These are phyloP conservation scores for Apomyelois bistriatella DNA, from an alignment of 2,888 invertebrate species.

Conservation along the genomic window DNA sequence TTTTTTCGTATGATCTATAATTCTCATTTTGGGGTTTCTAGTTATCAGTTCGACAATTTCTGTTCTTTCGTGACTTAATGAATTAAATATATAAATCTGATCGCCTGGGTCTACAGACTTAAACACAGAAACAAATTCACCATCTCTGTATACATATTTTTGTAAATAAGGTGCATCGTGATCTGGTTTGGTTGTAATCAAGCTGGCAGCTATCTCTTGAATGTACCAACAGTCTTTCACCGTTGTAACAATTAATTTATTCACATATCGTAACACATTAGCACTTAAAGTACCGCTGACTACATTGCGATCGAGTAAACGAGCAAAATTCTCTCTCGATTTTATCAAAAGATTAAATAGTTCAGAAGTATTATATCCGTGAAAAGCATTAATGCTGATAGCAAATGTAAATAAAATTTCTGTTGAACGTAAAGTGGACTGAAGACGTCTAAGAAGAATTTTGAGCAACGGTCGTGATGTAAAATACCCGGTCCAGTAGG, in stretches of 20 bases:
- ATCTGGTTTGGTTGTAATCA: constrained; percentile 86
- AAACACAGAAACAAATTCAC: constrained; percentile 58
- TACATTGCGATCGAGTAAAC: constrained; percentile 98
- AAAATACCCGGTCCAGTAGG: constrained; percentile 98
- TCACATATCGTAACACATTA: constrained; percentile 91
- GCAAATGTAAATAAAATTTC: constrained; percentile 92
- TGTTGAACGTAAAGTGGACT: constrained; percentile 87
- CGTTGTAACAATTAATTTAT: constrained; percentile 78
- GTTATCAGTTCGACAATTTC: constrained; percentile 88
- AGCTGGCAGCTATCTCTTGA: constrained; percentile 56
- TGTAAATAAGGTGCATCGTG: constrained; percentile 81
- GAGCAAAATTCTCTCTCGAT: constrained; percentile 87
- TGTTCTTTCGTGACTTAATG: constrained; percentile 87
- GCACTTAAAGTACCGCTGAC: constrained; percentile 95
- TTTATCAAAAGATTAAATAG: constrained; percentile 73
- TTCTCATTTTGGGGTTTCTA: constrained; percentile 84
- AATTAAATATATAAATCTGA: constrained; percentile 90
- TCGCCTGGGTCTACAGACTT: constrained; percentile 77
- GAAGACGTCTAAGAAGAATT: constrained; percentile 89
- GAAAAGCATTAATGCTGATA: constrained; percentile 80
- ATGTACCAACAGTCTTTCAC: constrained; percentile 63
- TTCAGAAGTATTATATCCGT: constrained; percentile 75
- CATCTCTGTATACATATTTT: constrained; percentile 62
- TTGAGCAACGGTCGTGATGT: constrained; percentile 93
- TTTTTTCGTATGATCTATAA: constrained; percentile 83